Conservation (phyloP, 2,113 vertebrate species). For the Cairina moschata region DNA sequence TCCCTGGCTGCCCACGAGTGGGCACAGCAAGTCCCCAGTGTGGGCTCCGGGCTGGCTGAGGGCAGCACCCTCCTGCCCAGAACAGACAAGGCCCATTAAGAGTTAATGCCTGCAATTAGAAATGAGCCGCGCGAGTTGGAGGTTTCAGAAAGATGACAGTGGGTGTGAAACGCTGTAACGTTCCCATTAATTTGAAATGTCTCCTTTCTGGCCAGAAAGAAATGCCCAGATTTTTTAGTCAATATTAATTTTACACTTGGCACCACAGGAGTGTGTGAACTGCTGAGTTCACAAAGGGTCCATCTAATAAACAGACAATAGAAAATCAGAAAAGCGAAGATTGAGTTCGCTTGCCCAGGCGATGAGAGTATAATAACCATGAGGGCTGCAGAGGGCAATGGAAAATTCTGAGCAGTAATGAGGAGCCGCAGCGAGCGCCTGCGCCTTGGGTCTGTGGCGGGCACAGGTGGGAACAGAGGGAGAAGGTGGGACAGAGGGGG, state of each 20-base stretch:
- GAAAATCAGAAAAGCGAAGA: slow-evolving; percentile 50
- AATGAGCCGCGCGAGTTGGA: slow-evolving; percentile 30
- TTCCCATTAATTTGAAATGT: slow-evolving; percentile 64
- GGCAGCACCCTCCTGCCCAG: background rate
- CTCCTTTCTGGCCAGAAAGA: slow-evolving; percentile 58
- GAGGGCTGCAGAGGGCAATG: slow-evolving; percentile 47
- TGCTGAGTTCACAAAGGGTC: slow-evolving; percentile 68
- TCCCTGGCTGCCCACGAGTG: background rate
- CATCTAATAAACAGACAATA: slow-evolving; percentile 73
- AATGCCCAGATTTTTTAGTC: slow-evolving; percentile 71
- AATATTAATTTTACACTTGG: slow-evolving; percentile 79
- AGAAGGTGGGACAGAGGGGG: background rate
- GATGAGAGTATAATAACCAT: slow-evolving; percentile 52
- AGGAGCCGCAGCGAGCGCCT: slow-evolving; percentile 19
- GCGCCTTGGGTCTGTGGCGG: background rate
- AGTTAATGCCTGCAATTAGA: slow-evolving; percentile 62
- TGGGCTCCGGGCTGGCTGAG: background rate
- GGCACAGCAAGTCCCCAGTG: background rate
- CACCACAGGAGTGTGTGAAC: slow-evolving; percentile 59
- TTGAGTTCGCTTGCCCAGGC: slow-evolving; percentile 41
- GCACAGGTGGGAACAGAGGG: background rate
- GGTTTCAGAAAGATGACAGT: slow-evolving; percentile 32
- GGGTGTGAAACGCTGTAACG: slow-evolving; percentile 63
- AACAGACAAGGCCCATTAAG: slow-evolving; percentile 14
- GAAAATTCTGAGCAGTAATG: slow-evolving; percentile 50